These are phyloP conservation scores for Daboia siamensis DNA, from an alignment of 2,113 vertebrate genomes.

Conservation along the genomic window DNA sequence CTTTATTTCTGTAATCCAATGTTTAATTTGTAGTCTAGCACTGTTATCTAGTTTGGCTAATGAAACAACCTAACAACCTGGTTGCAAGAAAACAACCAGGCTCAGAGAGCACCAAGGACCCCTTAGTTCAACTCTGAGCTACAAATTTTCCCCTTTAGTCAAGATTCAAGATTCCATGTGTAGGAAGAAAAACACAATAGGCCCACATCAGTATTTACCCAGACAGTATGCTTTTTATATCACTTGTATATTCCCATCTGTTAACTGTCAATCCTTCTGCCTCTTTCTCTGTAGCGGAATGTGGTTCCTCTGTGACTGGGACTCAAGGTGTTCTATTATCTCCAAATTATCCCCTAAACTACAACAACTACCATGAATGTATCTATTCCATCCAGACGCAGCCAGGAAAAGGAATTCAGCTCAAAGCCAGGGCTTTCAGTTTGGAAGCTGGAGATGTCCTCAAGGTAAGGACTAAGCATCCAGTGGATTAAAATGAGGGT, in stretches of 20 bases:
- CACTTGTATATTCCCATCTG: rapidly evolving
- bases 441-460: constrained; percentile 89
- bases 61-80: no score
- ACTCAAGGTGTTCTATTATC: constrained; percentile 95
- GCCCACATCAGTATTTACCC: background rate
- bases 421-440: constrained; percentile 86
- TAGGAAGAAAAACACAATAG: background rate
- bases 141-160: no score
- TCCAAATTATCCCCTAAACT: constrained; percentile 95
- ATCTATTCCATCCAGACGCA: constrained; percentile 99
- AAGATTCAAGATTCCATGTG: background rate
- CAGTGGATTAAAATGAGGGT: rapidly evolving
- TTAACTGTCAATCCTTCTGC: constrained; percentile 40
- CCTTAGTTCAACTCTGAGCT: no score
- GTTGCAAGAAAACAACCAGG: no score
- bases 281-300: constrained; percentile 82
- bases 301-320: constrained; percentile 92
- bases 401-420: constrained; percentile 93
- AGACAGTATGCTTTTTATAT: background rate
- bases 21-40: background rate
- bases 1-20: background rate
- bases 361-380: constrained; percentile 95
- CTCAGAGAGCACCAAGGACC: no score
- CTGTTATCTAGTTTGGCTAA: background rate
- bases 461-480: constrained; percentile 77